These are phyloP conservation scores for Ceraclea dissimilis DNA, from an alignment of 2,888 invertebrate species.

Conservation along the genomic window DNA sequence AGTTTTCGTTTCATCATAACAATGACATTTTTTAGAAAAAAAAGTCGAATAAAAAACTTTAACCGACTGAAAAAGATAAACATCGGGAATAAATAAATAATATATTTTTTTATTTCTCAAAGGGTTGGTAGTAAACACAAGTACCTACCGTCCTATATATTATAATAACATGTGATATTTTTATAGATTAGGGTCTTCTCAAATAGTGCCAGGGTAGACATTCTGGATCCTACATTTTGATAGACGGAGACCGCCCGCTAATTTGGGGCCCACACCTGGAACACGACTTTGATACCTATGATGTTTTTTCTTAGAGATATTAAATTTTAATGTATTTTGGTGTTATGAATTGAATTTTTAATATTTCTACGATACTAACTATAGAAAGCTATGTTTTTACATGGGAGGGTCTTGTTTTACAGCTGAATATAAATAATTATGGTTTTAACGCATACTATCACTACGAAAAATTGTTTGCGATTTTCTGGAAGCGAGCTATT, in stretches of 20 bases:
- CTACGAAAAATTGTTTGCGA: no score
- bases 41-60: no score
- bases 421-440: no score
- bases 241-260: constrained; percentile 12
- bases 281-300: background rate
- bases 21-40: background rate
- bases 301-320: background rate
- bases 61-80: constrained; percentile 1
- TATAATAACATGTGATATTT: background rate
- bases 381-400: no score
- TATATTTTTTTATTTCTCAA: background rate
- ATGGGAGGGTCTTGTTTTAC: no score
- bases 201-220: background rate
- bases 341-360: no score
- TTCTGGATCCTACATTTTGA: background rate
- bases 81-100: background rate
- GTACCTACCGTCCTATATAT: no score
- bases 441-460: no score
- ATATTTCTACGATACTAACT: no score
- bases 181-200: background rate
- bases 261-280: constrained; percentile 6
- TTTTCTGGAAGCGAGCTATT: no score
- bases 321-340: no score
- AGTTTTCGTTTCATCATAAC: background rate
- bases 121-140: background rate